Evolutionary conservation across 2,113 vertebrate species (phyloP).

Genomic region (Anarrhichthys ocellatus): DNA sequence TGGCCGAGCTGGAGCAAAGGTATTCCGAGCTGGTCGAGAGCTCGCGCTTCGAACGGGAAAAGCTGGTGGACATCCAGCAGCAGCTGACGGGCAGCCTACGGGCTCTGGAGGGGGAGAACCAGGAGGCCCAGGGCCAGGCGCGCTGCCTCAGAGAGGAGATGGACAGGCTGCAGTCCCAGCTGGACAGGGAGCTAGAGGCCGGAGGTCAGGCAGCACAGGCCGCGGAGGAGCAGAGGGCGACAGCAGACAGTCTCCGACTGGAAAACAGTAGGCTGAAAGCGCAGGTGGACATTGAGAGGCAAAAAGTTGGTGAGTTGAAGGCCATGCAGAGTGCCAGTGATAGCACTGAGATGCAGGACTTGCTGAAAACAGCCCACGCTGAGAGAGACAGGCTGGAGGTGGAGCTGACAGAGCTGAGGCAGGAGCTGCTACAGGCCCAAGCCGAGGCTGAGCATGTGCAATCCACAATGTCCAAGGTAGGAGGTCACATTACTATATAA

Average conservation of each 20-base stretch:
- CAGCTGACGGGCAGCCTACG: slow-evolving; percentile 93
- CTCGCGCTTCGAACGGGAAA: slow-evolving; percentile 93
- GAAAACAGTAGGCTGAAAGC: slow-evolving; percentile 89
- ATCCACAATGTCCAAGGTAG: slow-evolving; percentile 88
- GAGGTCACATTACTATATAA: background rate
- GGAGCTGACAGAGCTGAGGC: slow-evolving; percentile 86
- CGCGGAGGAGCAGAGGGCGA: slow-evolving; percentile 84
- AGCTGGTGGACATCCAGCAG: slow-evolving; percentile 95
- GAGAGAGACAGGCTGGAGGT: slow-evolving; percentile 90
- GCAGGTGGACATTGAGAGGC: slow-evolving; percentile 89
- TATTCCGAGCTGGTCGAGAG: slow-evolving; percentile 90
- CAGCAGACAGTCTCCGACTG: slow-evolving; percentile 84
- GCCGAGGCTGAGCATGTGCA: slow-evolving; percentile 86
- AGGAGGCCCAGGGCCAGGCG: slow-evolving; percentile 85
- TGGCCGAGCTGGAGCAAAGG: slow-evolving; percentile 90
- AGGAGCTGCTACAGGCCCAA: slow-evolving; percentile 88
- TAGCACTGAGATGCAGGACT: slow-evolving; percentile 84
- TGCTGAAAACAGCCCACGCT: slow-evolving; percentile 86
- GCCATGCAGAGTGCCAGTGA: slow-evolving; percentile 82
- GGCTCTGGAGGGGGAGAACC: slow-evolving; percentile 91
- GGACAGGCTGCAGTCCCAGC: slow-evolving; percentile 81
- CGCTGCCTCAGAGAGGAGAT: slow-evolving; percentile 87
- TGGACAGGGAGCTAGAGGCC: slow-evolving; percentile 85
- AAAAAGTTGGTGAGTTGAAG: slow-evolving; percentile 85
- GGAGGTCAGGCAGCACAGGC: slow-evolving; percentile 68